Evolutionary conservation across 1,140 invertebrate genomes (phyloP), one percentile per base, ranked within the genome.

Genomic region (Pachyrhynchus sulphureomaculatus): DNA sequence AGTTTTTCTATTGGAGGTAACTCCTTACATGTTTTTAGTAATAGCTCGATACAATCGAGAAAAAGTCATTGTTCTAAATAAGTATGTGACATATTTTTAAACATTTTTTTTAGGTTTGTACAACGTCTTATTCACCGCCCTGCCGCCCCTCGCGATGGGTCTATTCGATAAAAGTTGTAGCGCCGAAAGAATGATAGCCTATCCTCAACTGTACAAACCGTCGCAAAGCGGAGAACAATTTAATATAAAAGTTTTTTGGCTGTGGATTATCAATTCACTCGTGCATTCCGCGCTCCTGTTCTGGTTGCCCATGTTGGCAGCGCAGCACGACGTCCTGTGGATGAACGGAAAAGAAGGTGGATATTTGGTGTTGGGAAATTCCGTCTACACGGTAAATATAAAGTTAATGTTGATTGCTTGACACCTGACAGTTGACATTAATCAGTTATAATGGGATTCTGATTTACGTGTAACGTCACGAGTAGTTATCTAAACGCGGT

Each of bases 111-210:
- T 41, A 62, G 70, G 93, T 72, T 83, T 98, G 57, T 99, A 98
- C 79, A 99, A 98, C 82, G 95, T 99, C 45, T 84, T 95, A 51
- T 98, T 98, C 77, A 98, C 95, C 2, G 93, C 93, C n/a, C 85
- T 92, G 73, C 95, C 95, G 39, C 95, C 82, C 18, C 84, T 98
- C 66, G 93, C 92, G 0, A 95, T 98, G 77, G 95, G 95, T 29
- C 82, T 98, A 18, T 96, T 98, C 76, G 95, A 98, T 76, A 91
- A 96, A 77, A 89, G 95, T 21, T 98, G 95, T 78, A 94, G 91
- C 62, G 90, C 93, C 4, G 91, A 96, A 71, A 93, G 92, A 37
- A 91, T 94, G 83, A 77, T 97, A 60, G 86, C 88, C 68, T 93
- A 96, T 81, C 97, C 97, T 10, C 84, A 88, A 66, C 81, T 99